Evolutionary conservation across 2,888 invertebrate genomes (phyloP).

Genomic region (Platycheirus rosarum): DNA sequence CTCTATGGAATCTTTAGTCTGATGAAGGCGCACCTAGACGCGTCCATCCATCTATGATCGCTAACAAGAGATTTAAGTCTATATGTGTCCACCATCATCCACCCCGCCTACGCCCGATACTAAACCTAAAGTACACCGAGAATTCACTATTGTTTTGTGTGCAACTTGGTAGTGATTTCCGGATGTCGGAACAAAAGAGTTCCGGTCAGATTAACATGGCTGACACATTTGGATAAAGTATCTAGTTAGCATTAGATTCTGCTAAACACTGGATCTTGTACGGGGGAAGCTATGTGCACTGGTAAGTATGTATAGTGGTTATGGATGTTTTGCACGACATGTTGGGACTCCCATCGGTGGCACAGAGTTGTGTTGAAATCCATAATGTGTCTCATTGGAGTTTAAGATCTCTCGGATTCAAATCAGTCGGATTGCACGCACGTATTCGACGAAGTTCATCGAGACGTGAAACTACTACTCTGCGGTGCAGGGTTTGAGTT

Average conservation of each 20-base stretch:
- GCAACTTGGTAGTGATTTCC: conserved; percentile 72
- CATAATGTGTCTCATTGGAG: conserved; percentile 69
- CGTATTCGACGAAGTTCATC: conserved; percentile 68
- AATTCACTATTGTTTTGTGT: conserved; percentile 50
- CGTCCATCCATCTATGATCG: conserved; percentile 33
- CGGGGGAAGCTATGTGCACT: conserved; percentile 12
- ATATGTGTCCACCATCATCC: conserved; percentile 13
- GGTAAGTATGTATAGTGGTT: too few species aligned
- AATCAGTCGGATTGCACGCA: conserved; percentile 64
- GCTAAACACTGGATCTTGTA: conserved; percentile 14
- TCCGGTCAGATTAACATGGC: conserved; percentile 77
- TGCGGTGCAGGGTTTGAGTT: neutral
- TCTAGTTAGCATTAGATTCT: conserved; percentile 54
- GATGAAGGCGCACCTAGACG: conserved; percentile 49
- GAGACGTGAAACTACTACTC: conserved; percentile 73
- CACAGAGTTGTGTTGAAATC: conserved; percentile 54
- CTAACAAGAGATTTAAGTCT: conserved; percentile 29
- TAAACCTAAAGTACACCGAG: conserved; percentile 31
- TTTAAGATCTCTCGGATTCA: conserved; percentile 50
- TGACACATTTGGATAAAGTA: conserved; percentile 71
- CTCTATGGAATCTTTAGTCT: conserved; percentile 35
- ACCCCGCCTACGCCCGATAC: neutral
- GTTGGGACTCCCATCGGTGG: conserved; percentile 26
- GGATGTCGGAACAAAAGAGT: conserved; percentile 77
- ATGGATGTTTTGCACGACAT: conserved; percentile 18